Percentiles rank a stretch among this genome's conserved stretches.
These are phyloP conservation scores for Otis tarda DNA, from an alignment of 2,113 vertebrate genomes.

Conservation along the genomic window DNA sequence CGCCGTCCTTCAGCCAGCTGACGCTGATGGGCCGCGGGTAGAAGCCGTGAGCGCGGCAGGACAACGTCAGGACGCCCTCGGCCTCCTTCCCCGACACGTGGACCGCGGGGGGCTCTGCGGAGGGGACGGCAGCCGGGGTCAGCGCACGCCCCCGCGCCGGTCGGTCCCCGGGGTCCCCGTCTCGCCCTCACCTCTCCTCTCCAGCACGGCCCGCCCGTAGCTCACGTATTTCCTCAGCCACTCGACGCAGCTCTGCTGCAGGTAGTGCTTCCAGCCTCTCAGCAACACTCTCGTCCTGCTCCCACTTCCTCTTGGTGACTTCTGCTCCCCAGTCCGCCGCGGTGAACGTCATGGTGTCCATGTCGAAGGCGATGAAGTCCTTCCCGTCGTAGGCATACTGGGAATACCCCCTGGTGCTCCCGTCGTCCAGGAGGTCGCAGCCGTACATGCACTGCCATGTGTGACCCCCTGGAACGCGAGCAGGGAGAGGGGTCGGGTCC, in stretches of 20 bases:
- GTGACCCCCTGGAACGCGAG: too few species aligned
- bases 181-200: not conserved
- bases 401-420: too few species aligned
- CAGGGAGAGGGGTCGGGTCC: too few species aligned
- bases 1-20: conserved; percentile 56
- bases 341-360: too few species aligned
- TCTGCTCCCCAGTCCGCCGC: too few species aligned
- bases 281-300: rapidly evolving
- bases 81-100: not conserved
- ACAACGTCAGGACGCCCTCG: not conserved
- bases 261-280: rapidly evolving
- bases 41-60: not conserved
- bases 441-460: too few species aligned
- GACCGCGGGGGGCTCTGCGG: not conserved
- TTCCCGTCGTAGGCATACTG: too few species aligned
- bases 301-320: too few species aligned
- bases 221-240: not conserved
- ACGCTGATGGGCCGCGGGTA: conserved; percentile 22
- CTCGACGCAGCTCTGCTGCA: rapidly evolving
- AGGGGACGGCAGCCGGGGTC: not conserved
- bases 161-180: too few species aligned
- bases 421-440: too few species aligned
- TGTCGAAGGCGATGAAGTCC: too few species aligned
- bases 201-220: not conserved
- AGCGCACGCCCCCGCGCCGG: not conserved